phyloP scores from a whole-genome alignment of 2,888 invertebrate species.

The Margaritifera margaritifera region DNA sequence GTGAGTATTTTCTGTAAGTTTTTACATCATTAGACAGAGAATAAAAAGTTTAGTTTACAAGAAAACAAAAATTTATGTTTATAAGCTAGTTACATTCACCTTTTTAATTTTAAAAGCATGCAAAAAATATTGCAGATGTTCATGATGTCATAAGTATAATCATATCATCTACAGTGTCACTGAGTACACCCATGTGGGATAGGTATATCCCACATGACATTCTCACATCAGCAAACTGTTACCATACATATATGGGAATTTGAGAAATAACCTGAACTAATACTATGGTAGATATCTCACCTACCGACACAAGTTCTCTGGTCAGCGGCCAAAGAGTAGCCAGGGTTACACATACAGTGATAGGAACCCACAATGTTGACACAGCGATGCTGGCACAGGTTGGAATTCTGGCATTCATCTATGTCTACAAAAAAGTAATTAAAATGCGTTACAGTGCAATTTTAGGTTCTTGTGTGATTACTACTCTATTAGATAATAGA shows the following conservation, averaged over 20 bases:
- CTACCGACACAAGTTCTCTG: slow-evolving; percentile 77
- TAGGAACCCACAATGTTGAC: slow-evolving; percentile 93
- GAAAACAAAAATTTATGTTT: too few relatives aligned
- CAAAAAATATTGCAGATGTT: too few relatives aligned
- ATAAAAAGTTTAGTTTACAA: too few relatives aligned
- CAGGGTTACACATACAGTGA: slow-evolving; percentile 88
- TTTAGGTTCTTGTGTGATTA: neutral
- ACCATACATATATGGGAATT: neutral
- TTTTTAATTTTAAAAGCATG: too few relatives aligned
- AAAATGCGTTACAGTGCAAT: neutral
- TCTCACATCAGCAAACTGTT: neutral
- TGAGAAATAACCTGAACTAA: neutral
- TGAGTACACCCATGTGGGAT: too few relatives aligned
- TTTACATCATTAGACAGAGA: too few relatives aligned
- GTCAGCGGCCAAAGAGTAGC: slow-evolving; percentile 84
- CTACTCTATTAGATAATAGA: neutral
- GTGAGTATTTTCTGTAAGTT: too few relatives aligned
- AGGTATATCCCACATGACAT: too few relatives aligned
- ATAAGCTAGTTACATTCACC: too few relatives aligned
- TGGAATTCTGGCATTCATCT: slow-evolving; percentile 79
- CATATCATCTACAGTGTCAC: too few relatives aligned
- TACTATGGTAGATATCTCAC: neutral
- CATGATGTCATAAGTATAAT: too few relatives aligned
- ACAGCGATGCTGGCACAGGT: slow-evolving; percentile 89
- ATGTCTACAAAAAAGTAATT: slow-evolving; percentile 78